These are phyloP conservation scores for Paracanthobrama guichenoti DNA, from an alignment of 2,113 vertebrate species.

Conservation along the genomic window DNA sequence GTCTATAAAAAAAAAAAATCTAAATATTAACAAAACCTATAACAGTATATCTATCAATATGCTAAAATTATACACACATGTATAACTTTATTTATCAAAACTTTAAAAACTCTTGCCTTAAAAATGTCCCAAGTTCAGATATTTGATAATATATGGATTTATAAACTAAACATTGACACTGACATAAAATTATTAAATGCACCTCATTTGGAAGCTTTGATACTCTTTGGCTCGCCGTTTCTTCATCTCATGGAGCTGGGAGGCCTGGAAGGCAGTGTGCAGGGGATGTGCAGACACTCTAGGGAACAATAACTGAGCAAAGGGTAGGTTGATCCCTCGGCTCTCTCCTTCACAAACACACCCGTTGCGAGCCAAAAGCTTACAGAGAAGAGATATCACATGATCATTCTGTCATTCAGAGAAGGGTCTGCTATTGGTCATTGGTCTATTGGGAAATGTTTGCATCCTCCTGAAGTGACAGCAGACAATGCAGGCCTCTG, in stretches of 20 bases:
- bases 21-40: no score
- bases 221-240: conserved; percentile 79
- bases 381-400: conserved; percentile 53
- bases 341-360: conserved; percentile 79
- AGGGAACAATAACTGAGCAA: conserved; percentile 74
- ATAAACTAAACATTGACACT: not conserved
- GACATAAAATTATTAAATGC: not conserved
- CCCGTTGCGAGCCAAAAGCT: conserved; percentile 75
- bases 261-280: conserved; percentile 69
- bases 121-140: no score
- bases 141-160: not conserved
- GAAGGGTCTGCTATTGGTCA: no score
- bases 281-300: conserved; percentile 72
- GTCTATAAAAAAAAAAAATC: no score
- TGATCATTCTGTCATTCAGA: not conserved
- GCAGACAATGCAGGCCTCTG: not conserved
- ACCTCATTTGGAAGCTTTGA: conserved; percentile 80
- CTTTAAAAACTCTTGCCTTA: no score
- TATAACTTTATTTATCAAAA: no score
- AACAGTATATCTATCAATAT: no score
- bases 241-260: conserved; percentile 71
- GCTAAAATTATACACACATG: no score
- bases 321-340: conserved; percentile 71
- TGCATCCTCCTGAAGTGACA: no score
- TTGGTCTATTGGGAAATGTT: no score